These are phyloP conservation scores for Calcarius lapponicus DNA, from an alignment of 2,797 vertebrate genomes.

Conservation along the genomic window DNA sequence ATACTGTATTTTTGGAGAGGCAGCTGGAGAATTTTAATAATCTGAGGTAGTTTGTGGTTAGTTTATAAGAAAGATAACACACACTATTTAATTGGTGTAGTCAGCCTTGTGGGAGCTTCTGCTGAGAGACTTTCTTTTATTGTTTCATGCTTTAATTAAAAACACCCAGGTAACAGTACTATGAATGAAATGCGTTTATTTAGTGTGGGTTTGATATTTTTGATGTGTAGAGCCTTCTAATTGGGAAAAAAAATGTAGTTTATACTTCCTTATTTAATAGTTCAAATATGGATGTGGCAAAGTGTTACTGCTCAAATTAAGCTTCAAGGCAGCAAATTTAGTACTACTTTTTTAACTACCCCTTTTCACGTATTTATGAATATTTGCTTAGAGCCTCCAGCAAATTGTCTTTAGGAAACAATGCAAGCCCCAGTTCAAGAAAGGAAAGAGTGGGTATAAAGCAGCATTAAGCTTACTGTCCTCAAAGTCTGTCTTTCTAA, in stretches of 20 bases:
- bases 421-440: not conserved
- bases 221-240: not conserved
- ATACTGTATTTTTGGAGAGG: not conserved
- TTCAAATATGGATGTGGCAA: not conserved
- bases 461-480: not conserved
- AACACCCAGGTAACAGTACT: not conserved
- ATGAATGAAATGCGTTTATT: not conserved
- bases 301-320: not conserved
- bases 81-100: not conserved
- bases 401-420: not conserved
- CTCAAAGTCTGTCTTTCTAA: not conserved
- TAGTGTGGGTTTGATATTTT: not conserved
- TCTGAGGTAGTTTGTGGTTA: not conserved
- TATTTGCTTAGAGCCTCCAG: not conserved
- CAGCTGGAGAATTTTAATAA: not conserved
- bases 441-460: not conserved
- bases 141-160: not conserved
- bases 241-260: not conserved
- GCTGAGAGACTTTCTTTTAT: not conserved
- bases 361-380: not conserved
- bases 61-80: not conserved
- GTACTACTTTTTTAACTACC: not conserved
- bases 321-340: not conserved
- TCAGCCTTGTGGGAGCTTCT: not conserved
- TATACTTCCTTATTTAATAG: not conserved